Percentiles rank a stretch among this genome's conserved stretches.
phyloP scores from a whole-genome alignment of 2,888 invertebrate species.

The Agriopis marginaria region DNA sequence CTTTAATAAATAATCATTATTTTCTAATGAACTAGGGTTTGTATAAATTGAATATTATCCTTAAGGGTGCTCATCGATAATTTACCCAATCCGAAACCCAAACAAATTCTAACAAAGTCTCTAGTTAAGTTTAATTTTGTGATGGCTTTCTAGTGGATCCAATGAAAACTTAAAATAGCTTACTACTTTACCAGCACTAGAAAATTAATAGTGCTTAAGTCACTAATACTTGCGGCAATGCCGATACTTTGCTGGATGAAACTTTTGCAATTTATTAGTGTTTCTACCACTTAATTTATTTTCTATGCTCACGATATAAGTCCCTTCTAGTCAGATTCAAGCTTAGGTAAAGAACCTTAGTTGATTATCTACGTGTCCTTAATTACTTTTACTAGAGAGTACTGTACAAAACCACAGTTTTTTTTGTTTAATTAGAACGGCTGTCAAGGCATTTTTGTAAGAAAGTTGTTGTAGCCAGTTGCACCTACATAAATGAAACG shows the following conservation, averaged over 20 bases:
- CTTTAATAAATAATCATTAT: too few species aligned
- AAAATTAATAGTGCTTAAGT: slow-evolving; percentile 13
- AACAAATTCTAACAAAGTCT: not conserved
- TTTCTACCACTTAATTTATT: slow-evolving; percentile 14
- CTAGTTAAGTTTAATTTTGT: slow-evolving; percentile 1
- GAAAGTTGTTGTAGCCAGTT: too few species aligned
- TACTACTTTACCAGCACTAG: not conserved
- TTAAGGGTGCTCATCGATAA: not conserved
- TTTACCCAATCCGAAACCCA: not conserved
- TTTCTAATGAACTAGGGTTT: too few species aligned
- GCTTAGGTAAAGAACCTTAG: not conserved
- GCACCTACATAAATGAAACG: too few species aligned
- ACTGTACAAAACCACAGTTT: too few species aligned
- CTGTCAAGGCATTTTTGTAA: too few species aligned
- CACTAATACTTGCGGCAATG: slow-evolving; percentile 1
- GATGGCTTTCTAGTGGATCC: not conserved
- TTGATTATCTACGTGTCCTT: slow-evolving; percentile 1
- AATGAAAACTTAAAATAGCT: not conserved
- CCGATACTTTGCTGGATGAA: slow-evolving; percentile 10
- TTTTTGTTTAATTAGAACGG: too few species aligned
- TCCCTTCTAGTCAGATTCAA: not conserved
- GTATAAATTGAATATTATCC: not conserved
- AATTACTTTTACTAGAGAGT: not conserved
- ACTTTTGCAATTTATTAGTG: slow-evolving; percentile 17
- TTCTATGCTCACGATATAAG: slow-evolving; percentile 8